A percentile compares a stretch with the other conserved stretches of the same genome.
phyloP scores from a whole-genome alignment of 2,888 invertebrate genomes.

The Lutraria lutraria region DNA sequence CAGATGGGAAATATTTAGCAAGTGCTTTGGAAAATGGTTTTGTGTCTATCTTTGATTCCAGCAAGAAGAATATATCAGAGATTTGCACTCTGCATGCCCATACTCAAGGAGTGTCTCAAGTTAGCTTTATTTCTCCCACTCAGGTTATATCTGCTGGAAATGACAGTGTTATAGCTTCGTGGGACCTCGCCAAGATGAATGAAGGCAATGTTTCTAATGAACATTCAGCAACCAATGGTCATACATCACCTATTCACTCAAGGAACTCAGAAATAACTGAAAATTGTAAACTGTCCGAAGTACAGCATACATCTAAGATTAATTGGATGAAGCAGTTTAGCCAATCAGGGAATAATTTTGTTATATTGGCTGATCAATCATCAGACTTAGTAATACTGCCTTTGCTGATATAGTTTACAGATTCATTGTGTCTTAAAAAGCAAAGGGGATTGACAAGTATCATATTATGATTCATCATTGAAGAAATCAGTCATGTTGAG shows the following conservation, averaged over 20 bases:
- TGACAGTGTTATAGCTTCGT: conserved; percentile 80
- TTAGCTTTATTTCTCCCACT: conserved; percentile 80
- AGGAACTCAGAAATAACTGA: conserved; percentile 74
- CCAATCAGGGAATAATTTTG: conserved; percentile 64
- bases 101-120: conserved; percentile 84
- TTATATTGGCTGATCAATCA: conserved; percentile 84
- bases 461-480: too few relatives aligned
- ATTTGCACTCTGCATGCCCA: conserved; percentile 81
- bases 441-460: too few relatives aligned
- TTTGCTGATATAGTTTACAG: conserved; percentile 40
- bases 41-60: conserved; percentile 81
- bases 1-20: conserved; percentile 77
- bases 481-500: too few relatives aligned
- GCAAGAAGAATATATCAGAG: conserved; percentile 78
- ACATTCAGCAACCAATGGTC: conserved; percentile 62
- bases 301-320: conserved; percentile 80
- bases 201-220: conserved; percentile 45
- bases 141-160: conserved; percentile 83
- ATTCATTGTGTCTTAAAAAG: too few relatives aligned
- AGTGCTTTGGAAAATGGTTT: conserved; percentile 85
- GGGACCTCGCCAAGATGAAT: conserved; percentile 80
- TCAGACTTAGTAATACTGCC: conserved; percentile 75
- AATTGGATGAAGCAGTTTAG: conserved; percentile 84
- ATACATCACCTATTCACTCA: conserved; percentile 71
- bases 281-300: conserved; percentile 72